These are phyloP conservation scores for Pogona vitticeps DNA, from an alignment of 2,113 vertebrate genomes.

Conservation along the genomic window DNA sequence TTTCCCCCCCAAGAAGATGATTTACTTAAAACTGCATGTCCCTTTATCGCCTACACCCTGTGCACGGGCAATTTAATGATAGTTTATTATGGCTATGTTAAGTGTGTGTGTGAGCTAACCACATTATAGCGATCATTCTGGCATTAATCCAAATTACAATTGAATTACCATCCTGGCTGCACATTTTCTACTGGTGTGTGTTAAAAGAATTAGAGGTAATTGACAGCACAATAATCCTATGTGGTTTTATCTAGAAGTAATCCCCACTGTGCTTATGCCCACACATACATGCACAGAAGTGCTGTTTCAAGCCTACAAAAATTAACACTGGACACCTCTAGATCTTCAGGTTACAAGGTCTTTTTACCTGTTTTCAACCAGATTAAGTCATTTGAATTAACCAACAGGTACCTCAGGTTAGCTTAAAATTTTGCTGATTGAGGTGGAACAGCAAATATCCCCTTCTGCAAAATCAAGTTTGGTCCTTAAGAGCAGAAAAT, in stretches of 20 bases:
- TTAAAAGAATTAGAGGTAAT: neutral
- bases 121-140: neutral
- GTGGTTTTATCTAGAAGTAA: neutral
- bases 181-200: neutral
- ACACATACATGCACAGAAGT: neutral
- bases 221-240: neutral
- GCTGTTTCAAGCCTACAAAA: neutral
- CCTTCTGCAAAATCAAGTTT: too few relatives aligned
- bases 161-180: neutral
- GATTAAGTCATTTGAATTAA: neutral
- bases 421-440: neutral
- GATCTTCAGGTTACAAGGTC: neutral
- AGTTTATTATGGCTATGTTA: neutral
- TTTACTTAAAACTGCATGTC: neutral
- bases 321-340: neutral
- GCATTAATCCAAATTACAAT: slow-evolving; percentile 5
- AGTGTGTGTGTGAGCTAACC: neutral
- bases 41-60: neutral
- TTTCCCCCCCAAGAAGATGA: neutral
- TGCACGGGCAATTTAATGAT: neutral
- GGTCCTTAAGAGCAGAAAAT: too few relatives aligned
- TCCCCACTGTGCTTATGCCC: neutral
- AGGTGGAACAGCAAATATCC: neutral
- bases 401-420: neutral
- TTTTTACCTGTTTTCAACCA: neutral